Base-by-base conservation (phyloP, 1,140 invertebrate species). In the Drosophila micromelanica region DNA sequence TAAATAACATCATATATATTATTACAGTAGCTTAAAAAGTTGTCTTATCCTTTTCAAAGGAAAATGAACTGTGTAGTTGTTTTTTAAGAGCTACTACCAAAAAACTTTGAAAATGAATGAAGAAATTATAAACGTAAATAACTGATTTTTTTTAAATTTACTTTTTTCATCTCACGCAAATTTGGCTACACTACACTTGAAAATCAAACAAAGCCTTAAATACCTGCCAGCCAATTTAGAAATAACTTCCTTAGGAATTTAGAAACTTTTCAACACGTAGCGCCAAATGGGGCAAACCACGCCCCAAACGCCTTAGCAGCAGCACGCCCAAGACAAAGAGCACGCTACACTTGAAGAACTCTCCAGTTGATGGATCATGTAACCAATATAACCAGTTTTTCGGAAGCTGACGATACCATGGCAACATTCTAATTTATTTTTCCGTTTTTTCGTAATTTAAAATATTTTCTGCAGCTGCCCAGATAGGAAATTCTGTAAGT, bases 271-370 rank as follows among this genome's bases (percentile, higher is more conserved):
- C 42, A 43, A 56, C n/a, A 4, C 13, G 9, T 12, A 17, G 17
- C 40, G 17, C 6, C 12, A 54, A 8, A 5, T 9, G 15, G 11
- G 32, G 49, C 2, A 63, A n/a, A 9, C 49, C 42, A 8, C 40
- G 40, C 3, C 49, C 67, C 46, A 62, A 38, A 13, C 49, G 38
- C 11, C 8, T 62, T 2, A 70, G 32, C 13, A 70, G 0, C 13
- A 55, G 2, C 12, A 70, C 15, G 0, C 67, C 51, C 3, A n/a
- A n/a, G 0, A 30, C 2, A 20, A 70, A 70, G 3, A 63, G 9
- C 3, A 55, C 8, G 5, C 42, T 38, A 11, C 59, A 70, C 32
- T 54, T 54, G 0, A 62, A 23, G 12, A 70, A 63, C 9, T 70
- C 49, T 9, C 35, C 59, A 1, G 20, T 13, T 1, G 23, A 11